Base-by-base conservation (phyloP, 2,888 invertebrate genomes). In the Lithosia quadra region DNA sequence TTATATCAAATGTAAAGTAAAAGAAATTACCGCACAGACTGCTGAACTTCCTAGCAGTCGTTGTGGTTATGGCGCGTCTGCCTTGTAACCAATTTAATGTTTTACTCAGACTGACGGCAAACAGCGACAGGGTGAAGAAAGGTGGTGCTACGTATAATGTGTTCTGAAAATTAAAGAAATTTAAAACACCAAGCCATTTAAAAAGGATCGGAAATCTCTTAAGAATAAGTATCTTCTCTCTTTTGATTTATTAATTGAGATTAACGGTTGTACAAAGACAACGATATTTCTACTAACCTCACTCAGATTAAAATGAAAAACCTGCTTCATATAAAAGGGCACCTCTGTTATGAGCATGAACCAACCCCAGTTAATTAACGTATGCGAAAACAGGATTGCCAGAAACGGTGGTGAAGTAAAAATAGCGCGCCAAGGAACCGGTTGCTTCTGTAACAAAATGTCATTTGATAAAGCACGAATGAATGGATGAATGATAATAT, bases 41-140 rank as follows among this genome's bases (percentile, higher is more conserved):
- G 60, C 97, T 97, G 49, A 96, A 95, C 89, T 98, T 98, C 77
- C 98, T 95, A 1, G 97, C 97, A 0, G 92, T 91, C 0, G 97
- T 97, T 0, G 97, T 97, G 7, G 95, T 96, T 63, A 98, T 96
- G 73, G 90, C 90, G 75, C 95, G 91, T 85, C 95, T 97, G 0
- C 88, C 91, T 53, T 96, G 96, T 67, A 97, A 86, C 61, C 94
- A 95, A 84, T 98, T 97, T 84, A 98, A 91, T 3, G 95, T 88
- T 84, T 96, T 96, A 80, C 97, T 97, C 24, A 97, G 92, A 0
- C 89, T 86, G 84, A 97, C 96, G 77, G 97, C 97, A 91, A 97
- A 97, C 65, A 98, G 86, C 97, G 97, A 97, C 95, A 98, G 96
- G 15, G 96, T 96, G 59, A 98, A 94, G 91, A 97, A 98, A 0